phyloP scores from a whole-genome alignment of 2,113 vertebrate species.

The Myotis davidii region DNA sequence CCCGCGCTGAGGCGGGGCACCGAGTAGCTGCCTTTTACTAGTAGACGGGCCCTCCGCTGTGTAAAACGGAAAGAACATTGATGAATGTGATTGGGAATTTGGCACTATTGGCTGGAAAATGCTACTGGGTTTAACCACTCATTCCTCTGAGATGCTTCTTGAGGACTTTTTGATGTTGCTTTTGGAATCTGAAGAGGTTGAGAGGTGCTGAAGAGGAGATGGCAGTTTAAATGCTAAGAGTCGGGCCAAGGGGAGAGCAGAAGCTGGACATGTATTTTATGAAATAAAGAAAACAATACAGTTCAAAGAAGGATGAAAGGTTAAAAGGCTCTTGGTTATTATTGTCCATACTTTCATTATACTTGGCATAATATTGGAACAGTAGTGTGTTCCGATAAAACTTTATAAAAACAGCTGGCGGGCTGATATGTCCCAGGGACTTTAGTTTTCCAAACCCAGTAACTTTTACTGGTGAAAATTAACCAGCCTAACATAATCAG shows the following conservation, averaged over 20 bases:
- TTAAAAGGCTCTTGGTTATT: background rate
- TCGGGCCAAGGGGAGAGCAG: background rate
- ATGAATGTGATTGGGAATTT: background rate
- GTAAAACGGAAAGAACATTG: background rate
- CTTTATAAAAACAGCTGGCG: background rate
- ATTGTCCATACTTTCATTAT: background rate
- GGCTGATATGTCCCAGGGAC: background rate
- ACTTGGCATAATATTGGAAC: background rate
- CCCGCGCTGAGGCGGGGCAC: background rate
- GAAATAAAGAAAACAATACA: background rate
- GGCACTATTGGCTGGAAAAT: background rate
- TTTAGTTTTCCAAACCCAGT: background rate
- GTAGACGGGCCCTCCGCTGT: no score
- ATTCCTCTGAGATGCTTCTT: background rate
- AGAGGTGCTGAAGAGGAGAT: background rate
- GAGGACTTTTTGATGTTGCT: background rate
- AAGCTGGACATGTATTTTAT: background rate
- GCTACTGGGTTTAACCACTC: background rate
- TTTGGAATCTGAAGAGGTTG: background rate
- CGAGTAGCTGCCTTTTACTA: fast-evolving
- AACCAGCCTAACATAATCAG: background rate
- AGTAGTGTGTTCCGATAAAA: background rate
- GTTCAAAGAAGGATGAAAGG: background rate
- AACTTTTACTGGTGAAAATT: background rate
- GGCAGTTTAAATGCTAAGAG: background rate